Percentiles rank a stretch among this genome's conserved stretches.
phyloP scores from a whole-genome alignment of 2,888 invertebrate genomes.

The Spialia ferax region DNA sequence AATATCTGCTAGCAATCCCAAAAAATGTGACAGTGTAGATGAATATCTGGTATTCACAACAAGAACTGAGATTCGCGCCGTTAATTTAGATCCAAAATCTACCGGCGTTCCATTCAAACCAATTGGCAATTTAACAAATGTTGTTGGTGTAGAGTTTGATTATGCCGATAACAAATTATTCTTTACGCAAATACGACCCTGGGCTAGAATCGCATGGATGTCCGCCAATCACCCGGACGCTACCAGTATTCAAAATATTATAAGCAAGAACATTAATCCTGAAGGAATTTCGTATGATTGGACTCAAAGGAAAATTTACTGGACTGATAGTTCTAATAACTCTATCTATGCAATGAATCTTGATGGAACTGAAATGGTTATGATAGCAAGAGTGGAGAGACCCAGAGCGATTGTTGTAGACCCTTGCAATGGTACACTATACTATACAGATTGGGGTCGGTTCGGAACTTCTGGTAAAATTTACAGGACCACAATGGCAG shows the following conservation, averaged over 20 bases:
- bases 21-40: constrained; percentile 93
- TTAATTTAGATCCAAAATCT: constrained; percentile 94
- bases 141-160: constrained; percentile 98
- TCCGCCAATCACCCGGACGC: constrained; percentile 90
- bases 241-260: constrained; percentile 88
- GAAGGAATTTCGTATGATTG: constrained; percentile 99
- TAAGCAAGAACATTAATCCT: constrained; percentile 94
- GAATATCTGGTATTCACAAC: constrained; percentile 98
- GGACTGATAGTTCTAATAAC: constrained; percentile 98
- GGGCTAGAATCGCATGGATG: constrained; percentile 95
- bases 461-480: constrained; percentile 98
- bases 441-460: constrained; percentile 98
- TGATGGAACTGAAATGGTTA: constrained; percentile 94
- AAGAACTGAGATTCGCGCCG: constrained; percentile 96
- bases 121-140: constrained; percentile 94
- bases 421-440: constrained; percentile 98
- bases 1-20: constrained; percentile 87
- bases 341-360: constrained; percentile 98
- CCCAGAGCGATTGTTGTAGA: constrained; percentile 98
- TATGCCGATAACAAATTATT: constrained; percentile 94
- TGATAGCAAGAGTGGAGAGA: constrained; percentile 97
- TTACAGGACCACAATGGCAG: constrained; percentile 98
- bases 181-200: constrained; percentile 97
- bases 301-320: constrained; percentile 98
- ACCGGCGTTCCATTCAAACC: constrained; percentile 95